phyloP scores from a whole-genome alignment of 2,113 vertebrate species.

The Cynocephalus volans region DNA sequence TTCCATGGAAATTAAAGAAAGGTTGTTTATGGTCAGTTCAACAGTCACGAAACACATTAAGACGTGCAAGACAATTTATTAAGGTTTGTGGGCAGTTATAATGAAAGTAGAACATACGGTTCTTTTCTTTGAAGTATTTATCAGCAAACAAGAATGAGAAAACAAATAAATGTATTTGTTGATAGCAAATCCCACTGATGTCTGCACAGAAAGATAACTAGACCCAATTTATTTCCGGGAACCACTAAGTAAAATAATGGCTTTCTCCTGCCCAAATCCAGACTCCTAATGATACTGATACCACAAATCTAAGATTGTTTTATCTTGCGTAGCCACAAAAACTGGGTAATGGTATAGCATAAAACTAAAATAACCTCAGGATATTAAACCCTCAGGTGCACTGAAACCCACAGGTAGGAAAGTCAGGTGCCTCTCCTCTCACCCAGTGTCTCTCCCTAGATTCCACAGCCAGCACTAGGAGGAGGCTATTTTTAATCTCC shows the following conservation, averaged over 20 bases:
- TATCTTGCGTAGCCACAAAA: background rate
- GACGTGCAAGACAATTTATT: background rate
- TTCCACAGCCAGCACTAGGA: background rate
- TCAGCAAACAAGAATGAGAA: conserved; percentile 34
- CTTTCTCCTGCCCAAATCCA: conserved; percentile 47
- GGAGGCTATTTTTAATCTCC: conserved; percentile 76
- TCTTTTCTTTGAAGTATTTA: conserved; percentile 57
- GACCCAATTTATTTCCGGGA: conserved; percentile 59
- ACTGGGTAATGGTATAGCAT: background rate
- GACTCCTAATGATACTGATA: background rate
- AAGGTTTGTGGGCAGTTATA: conserved; percentile 35
- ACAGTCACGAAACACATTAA: conserved; percentile 13
- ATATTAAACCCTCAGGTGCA: background rate
- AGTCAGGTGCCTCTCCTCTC: background rate
- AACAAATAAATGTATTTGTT: background rate
- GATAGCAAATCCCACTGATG: background rate
- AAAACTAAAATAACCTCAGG: background rate
- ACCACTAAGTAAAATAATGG: conserved; percentile 40
- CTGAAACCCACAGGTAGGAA: background rate
- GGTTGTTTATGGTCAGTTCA: background rate
- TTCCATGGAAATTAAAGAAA: background rate
- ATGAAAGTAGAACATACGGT: background rate
- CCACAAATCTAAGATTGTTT: background rate
- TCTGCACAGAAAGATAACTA: conserved; percentile 23
- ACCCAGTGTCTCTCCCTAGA: background rate